These are phyloP conservation scores for Drosophila saltans DNA, from an alignment of 1,140 invertebrate species.

Conservation along the genomic window DNA sequence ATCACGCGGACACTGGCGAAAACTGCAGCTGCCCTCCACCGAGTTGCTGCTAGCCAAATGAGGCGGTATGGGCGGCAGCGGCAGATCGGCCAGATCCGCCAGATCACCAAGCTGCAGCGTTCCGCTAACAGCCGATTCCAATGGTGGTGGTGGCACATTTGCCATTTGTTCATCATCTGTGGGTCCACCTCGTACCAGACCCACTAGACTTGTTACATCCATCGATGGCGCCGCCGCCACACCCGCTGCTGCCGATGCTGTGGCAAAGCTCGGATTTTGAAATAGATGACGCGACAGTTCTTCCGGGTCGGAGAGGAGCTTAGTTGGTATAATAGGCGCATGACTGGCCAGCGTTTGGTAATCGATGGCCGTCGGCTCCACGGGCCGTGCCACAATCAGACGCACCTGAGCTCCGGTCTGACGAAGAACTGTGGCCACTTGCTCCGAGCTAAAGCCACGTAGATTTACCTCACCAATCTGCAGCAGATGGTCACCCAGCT, in stretches of 20 bases:
- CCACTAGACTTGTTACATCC: conserved; percentile 60
- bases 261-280: conserved; percentile 84
- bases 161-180: conserved; percentile 63
- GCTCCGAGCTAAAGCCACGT: conserved; percentile 95
- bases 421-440: conserved; percentile 95
- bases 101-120: conserved; percentile 23
- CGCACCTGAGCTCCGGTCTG: conserved; percentile 94
- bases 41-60: conserved; percentile 36
- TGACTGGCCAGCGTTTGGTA: conserved; percentile 86
- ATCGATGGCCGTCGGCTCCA: conserved; percentile 89
- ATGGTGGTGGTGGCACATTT: conserved; percentile 30
- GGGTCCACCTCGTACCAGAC: conserved; percentile 66
- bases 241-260: conserved; percentile 59
- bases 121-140: conserved; percentile 4
- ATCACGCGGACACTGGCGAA: conserved; percentile 58
- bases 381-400: conserved; percentile 94
- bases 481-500: conserved; percentile 96
- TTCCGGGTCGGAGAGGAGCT: conserved; percentile 91
- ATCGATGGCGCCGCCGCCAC: conserved; percentile 35
- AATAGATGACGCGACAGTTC: conserved; percentile 91
- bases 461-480: conserved; percentile 97
- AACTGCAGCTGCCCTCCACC: conserved; percentile 23
- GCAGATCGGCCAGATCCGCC: conserved; percentile 72
- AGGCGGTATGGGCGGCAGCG: conserved; percentile 73
- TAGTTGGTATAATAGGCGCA: conserved; percentile 92